Evolutionary conservation across 2,797 vertebrate species (phyloP).

Genomic region (Macrochelys suwanniensis): DNA sequence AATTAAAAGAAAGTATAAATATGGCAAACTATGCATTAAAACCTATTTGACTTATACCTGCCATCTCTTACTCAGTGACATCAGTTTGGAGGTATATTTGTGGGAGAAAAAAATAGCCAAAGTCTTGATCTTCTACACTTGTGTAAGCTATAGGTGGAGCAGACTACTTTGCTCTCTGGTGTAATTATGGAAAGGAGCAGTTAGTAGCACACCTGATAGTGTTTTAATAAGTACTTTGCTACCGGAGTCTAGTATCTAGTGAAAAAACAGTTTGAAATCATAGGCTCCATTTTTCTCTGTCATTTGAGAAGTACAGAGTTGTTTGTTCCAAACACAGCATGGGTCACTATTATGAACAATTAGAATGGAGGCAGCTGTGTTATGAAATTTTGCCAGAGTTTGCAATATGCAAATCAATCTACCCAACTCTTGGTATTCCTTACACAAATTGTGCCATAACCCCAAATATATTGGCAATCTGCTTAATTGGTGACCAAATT

Average conservation of each 20-base stretch:
- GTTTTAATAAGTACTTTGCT: background rate
- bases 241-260: background rate
- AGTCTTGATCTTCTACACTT: background rate
- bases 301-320: background rate
- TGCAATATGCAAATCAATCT: slow-evolving; percentile 1
- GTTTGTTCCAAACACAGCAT: slow-evolving; percentile 11
- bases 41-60: background rate
- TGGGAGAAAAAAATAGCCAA: background rate
- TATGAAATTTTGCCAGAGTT: background rate
- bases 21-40: background rate
- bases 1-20: background rate
- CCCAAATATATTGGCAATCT: background rate
- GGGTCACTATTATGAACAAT: background rate
- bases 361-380: background rate
- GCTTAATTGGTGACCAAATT: background rate
- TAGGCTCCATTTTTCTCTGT: background rate
- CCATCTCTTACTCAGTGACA: background rate
- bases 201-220: background rate
- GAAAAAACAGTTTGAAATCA: background rate
- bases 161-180: background rate
- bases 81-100: background rate
- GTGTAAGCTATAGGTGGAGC: background rate
- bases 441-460: rapidly evolving
- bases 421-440: background rate
- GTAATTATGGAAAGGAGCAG: background rate